Conservation (phyloP, 2,113 vertebrate genomes). For the Grammomys surdaster region DNA sequence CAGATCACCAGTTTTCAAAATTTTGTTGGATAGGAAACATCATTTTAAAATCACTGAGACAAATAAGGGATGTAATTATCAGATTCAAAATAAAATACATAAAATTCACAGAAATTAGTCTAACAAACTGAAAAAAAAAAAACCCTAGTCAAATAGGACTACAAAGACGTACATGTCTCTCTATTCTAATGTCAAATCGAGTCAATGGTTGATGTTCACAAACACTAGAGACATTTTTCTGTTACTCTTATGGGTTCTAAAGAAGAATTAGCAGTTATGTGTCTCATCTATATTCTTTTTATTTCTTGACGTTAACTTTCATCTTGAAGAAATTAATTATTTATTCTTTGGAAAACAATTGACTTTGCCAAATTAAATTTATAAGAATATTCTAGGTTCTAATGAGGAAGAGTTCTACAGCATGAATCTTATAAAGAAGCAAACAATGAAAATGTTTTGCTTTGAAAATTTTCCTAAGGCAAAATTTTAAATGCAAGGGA, state of each 20-base stretch:
- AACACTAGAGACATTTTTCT: neutral
- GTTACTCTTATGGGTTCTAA: neutral
- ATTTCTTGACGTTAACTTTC: conserved; percentile 9
- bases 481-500: neutral
- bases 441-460: conserved; percentile 1
- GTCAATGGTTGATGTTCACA: neutral
- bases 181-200: neutral
- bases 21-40: conserved; percentile 21
- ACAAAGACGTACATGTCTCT: neutral
- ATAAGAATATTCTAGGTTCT: neutral
- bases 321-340: neutral
- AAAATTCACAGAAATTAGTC: conserved; percentile 46
- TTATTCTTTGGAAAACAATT: conserved; percentile 16
- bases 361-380: conserved; percentile 10
- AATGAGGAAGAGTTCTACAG: neutral
- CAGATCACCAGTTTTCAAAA: conserved; percentile 46
- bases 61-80: conserved; percentile 38
- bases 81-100: conserved; percentile 18
- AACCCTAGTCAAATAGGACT: neutral
- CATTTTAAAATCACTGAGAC: conserved; percentile 27
- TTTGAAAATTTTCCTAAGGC: neutral
- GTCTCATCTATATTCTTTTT: conserved; percentile 14
- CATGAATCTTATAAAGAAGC: neutral
- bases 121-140: conserved; percentile 26
- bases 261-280: neutral